Evolutionary conservation across 2,888 invertebrate species (phyloP), one percentile per base, ranked within the genome.

Genomic region (Orchesella flavescens): DNA sequence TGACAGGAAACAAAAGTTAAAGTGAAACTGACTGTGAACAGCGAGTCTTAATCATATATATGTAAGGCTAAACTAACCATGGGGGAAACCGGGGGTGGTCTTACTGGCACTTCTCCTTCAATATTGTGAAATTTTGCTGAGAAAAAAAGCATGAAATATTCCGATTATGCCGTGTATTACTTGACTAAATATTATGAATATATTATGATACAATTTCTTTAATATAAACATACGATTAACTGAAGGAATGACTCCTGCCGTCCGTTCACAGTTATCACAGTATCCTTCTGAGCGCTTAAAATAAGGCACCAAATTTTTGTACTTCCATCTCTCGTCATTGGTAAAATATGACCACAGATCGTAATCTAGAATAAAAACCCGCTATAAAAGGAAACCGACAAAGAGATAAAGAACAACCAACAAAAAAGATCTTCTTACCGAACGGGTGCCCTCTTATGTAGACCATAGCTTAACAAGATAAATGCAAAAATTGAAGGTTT

Each of bases 381-480:
- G n/a, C n/a, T n/a, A n/a, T n/a, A n/a, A n/a, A n/a, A n/a, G n/a
- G n/a, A n/a, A n/a, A n/a, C n/a, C n/a, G n/a, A n/a, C n/a, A n/a
- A n/a, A n/a, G n/a, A n/a, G n/a, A n/a, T n/a, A n/a, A n/a, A n/a
- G n/a, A n/a, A n/a, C n/a, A n/a, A n/a, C n/a, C n/a, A n/a, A n/a
- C n/a, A n/a, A n/a, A n/a, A n/a, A n/a, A n/a, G n/a, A n/a, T n/a
- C n/a, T n/a, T n/a, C n/a, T n/a, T n/a, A n/a, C n/a, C n/a, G 19
- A 92, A 90, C 15, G 91, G 90, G 90, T 94, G 93, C 17, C 95
- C 95, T 89, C 93, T 90, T 2, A 76, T 89, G 89, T 94, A 93
- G 61, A 94, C 90, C 94, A 95, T 94, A 88, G 94, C 94, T 34
- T 34, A n/a, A n/a, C n/a, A n/a, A n/a, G n/a, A n/a, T 34, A 34